Base-by-base conservation (phyloP, 2,113 vertebrate genomes). In the Paracanthobrama guichenoti region DNA sequence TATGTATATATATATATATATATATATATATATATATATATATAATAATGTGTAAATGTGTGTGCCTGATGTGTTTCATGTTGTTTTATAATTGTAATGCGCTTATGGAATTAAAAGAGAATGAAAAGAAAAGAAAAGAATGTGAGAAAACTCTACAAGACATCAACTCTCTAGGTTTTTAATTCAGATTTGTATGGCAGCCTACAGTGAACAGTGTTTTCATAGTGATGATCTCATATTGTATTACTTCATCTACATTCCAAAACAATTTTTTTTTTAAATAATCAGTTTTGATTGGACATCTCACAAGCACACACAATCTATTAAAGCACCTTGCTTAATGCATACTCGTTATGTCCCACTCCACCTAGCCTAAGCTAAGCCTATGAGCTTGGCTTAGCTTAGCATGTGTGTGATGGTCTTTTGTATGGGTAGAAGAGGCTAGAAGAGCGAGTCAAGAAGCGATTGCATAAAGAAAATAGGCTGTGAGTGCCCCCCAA, bases 361-460 rank as follows among this genome's bases (percentile, higher is more conserved):
- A 12, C 84, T 24, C n/a, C 26, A 62, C 53, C 28, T 53, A 44
- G 46, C 31, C 50, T 35, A n/a, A n/a, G n/a, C n/a, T n/a, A n/a
- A 75, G 66, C 35, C 39, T 48, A 20, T 79, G 42, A 79, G 64
- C 59, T 64, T 44, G 16, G 13, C 42, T 64, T 64, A 28, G 13
- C 42, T 64, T 64, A 28, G 35, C 39, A 28, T 79, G 74, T 84
- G 81, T 46, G 64, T 84, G 81, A 83, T 84, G 66, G 42, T 83
- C 50, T 76, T 84, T 72, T 73, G 53, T 84, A 84, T 46, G 24
- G 71, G 24, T 62, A 26, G 72, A 62, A 82, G 62, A n/a, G 57
- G 77, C 18, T 22, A 53, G 72, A n/a, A 79, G 55, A 62, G 59
- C 7, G 8, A 46, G 6, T 79, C 35, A n/a, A 64, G 39, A 35